Evolutionary conservation across 2,888 invertebrate species (phyloP).

Genomic region (Liposcelis brunnea): DNA sequence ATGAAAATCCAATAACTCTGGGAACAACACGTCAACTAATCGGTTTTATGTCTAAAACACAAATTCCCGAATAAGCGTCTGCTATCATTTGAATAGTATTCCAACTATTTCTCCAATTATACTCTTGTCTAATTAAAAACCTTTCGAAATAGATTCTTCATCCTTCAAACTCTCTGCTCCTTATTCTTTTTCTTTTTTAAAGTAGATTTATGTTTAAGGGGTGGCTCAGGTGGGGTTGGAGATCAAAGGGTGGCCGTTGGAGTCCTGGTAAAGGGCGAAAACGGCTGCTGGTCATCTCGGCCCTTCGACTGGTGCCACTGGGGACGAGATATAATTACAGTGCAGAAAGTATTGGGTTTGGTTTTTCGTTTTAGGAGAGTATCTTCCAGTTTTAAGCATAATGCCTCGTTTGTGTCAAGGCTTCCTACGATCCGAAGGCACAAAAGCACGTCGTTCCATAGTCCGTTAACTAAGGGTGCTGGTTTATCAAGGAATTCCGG

Average conservation of each 20-base stretch:
- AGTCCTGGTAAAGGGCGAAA: too few relatives aligned
- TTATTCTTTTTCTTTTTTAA: slow-evolving; percentile 2
- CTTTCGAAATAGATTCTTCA: background rate
- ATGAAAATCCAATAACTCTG: too few relatives aligned
- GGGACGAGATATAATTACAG: too few relatives aligned
- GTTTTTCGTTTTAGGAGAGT: slow-evolving; percentile 36
- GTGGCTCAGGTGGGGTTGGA: slow-evolving; percentile 6
- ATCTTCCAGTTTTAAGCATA: slow-evolving; percentile 78
- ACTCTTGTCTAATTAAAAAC: slow-evolving; percentile 1
- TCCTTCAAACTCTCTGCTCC: background rate
- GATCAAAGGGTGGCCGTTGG: too few relatives aligned
- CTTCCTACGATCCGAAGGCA: slow-evolving; percentile 73
- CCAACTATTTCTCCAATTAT: background rate
- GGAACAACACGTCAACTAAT: background rate
- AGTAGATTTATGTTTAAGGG: background rate
- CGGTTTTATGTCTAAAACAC: background rate
- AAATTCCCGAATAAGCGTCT: background rate
- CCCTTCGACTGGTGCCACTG: too few relatives aligned
- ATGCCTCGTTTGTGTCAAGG: slow-evolving; percentile 81
- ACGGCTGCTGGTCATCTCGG: too few relatives aligned
- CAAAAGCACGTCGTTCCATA: slow-evolving; percentile 61
- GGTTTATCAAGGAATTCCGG: slow-evolving; percentile 27
- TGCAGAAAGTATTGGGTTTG: too few relatives aligned
- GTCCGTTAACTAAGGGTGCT: slow-evolving; percentile 40
- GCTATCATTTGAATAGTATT: background rate